A percentile compares a stretch with the other conserved stretches of the same genome.
These are phyloP conservation scores for Fragum sueziense DNA, from an alignment of 2,888 invertebrate species.

Conservation along the genomic window DNA sequence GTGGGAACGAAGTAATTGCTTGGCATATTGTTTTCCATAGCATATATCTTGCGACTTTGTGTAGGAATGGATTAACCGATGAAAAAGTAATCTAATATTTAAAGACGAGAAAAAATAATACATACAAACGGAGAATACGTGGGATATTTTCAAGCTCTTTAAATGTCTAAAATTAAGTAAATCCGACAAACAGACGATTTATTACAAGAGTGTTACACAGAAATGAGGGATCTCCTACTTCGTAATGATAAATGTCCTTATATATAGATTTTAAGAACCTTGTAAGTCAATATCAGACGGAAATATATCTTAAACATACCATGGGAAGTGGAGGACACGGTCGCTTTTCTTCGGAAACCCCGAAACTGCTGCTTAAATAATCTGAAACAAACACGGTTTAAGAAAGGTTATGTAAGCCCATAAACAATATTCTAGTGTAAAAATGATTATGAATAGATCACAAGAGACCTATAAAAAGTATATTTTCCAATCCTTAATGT, in stretches of 20 bases:
- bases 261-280: background rate
- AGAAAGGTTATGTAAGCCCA: no score
- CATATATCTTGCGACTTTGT: no score
- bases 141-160: no score
- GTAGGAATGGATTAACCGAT: no score
- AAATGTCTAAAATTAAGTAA: background rate
- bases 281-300: background rate
- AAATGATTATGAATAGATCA: background rate
- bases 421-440: background rate
- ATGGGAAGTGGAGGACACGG: background rate
- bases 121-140: no score
- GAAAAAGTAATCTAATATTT: no score
- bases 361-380: no score
- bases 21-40: no score
- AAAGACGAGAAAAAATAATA: no score
- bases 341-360: no score
- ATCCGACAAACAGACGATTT: background rate
- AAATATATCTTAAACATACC: background rate
- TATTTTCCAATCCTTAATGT: background rate
- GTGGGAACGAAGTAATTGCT: no score
- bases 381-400: no score
- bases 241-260: background rate
- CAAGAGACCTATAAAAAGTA: background rate
- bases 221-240: background rate
- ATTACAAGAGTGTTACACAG: background rate